Evolutionary conservation across 2,888 invertebrate species (phyloP).

Genomic region (Sesia apiformis): DNA sequence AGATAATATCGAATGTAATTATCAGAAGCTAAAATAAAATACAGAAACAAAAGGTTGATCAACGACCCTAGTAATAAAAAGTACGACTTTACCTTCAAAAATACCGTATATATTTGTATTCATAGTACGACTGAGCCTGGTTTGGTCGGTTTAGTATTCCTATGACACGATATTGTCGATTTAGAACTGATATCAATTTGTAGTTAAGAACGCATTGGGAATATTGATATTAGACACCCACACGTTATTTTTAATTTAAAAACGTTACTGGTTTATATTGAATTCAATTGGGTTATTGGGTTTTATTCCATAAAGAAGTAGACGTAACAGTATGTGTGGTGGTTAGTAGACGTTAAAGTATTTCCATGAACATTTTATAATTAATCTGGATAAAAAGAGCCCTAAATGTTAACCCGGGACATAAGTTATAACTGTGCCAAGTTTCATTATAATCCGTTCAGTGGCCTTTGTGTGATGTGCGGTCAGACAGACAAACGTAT

Average conservation of each 20-base stretch:
- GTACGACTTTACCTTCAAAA: constrained; percentile 23
- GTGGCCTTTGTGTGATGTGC: too few species aligned
- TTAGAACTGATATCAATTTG: constrained; percentile 68
- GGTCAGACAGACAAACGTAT: too few species aligned
- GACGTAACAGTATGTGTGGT: too few species aligned
- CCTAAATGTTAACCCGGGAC: too few species aligned
- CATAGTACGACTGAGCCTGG: constrained; percentile 25
- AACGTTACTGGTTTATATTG: background rate
- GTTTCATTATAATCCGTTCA: too few species aligned
- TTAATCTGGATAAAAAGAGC: too few species aligned
- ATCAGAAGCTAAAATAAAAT: too few species aligned
- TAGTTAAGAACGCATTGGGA: constrained; percentile 39
- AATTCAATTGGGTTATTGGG: background rate
- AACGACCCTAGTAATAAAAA: constrained; percentile 19
- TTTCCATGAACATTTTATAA: too few species aligned
- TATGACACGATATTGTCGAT: constrained; percentile 40
- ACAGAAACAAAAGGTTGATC: background rate
- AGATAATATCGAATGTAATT: too few species aligned
- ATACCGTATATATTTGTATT: constrained; percentile 39
- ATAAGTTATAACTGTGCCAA: too few species aligned
- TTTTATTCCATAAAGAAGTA: too few species aligned
- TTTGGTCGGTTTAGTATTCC: constrained; percentile 51
- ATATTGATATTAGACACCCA: constrained; percentile 30
- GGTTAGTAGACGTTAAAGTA: too few species aligned
- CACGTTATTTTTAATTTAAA: background rate